Conservation (phyloP, 2,113 vertebrate species). For the Mustelus asterias region DNA sequence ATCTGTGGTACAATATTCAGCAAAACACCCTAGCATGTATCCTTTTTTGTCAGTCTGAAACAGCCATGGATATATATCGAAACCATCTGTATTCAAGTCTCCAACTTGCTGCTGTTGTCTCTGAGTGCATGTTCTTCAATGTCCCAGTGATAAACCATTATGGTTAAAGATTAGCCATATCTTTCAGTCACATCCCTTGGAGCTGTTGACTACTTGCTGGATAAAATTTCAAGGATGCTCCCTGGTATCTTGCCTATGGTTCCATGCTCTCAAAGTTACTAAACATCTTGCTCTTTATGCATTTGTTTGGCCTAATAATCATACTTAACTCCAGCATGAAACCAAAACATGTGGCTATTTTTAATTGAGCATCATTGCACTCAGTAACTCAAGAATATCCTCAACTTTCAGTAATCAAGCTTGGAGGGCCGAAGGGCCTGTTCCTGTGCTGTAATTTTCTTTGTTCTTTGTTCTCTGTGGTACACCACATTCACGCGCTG, state of each 20-base stretch:
- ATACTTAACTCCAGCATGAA: background rate
- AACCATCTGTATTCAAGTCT: background rate
- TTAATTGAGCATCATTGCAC: slow-evolving; percentile 18
- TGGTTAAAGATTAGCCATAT: background rate
- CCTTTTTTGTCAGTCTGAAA: background rate
- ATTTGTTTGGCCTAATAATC: background rate
- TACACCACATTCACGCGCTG: background rate
- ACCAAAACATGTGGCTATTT: background rate
- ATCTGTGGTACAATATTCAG: background rate
- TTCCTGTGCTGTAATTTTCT: no score
- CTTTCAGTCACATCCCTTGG: background rate
- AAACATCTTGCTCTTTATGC: background rate
- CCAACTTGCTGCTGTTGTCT: background rate
- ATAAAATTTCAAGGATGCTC: background rate
- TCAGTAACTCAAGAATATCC: background rate
- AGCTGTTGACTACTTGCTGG: background rate
- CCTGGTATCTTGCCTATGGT: background rate
- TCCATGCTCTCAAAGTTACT: background rate
- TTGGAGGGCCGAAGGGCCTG: background rate
- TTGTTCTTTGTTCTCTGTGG: background rate
- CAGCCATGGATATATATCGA: background rate
- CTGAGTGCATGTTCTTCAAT: background rate
- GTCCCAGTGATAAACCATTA: background rate
- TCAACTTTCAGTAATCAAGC: background rate
- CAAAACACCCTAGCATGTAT: background rate